Evolutionary conservation across 2,888 invertebrate species (phyloP).

Genomic region (Omphaloscelis lunosa): DNA sequence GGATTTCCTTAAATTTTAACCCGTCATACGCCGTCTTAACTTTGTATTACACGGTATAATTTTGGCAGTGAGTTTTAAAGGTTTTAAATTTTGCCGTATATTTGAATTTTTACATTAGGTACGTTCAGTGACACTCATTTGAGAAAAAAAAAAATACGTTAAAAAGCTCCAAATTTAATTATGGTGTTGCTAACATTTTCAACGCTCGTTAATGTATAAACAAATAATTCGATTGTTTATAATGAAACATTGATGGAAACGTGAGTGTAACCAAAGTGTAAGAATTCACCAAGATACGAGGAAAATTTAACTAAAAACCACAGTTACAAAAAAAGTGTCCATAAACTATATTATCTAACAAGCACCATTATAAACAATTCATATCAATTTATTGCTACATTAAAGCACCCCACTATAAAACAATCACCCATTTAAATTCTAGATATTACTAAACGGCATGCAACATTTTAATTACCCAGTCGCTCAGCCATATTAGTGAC

Average conservation of each 20-base stretch:
- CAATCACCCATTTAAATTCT: constrained; percentile 44
- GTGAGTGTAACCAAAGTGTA: background rate
- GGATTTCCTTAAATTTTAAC: constrained; percentile 59
- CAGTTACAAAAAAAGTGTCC: background rate
- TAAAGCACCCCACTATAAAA: constrained; percentile 33
- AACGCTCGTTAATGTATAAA: background rate
- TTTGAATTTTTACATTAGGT: background rate
- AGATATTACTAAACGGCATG: constrained; percentile 53
- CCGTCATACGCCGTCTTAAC: constrained; percentile 12
- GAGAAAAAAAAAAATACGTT: background rate
- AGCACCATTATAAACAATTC: constrained; percentile 20
- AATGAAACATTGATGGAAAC: background rate
- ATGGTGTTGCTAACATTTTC: background rate
- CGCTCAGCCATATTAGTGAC: constrained; percentile 40
- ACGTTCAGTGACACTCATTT: background rate
- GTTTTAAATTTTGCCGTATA: background rate
- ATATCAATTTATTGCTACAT: constrained; percentile 21
- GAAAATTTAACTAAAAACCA: background rate
- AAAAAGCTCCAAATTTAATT: constrained; percentile 8
- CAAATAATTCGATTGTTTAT: background rate
- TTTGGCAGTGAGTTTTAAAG: constrained; percentile 26
- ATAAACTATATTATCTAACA: constrained; percentile 3
- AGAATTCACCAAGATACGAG: background rate
- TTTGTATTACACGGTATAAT: constrained; percentile 14
- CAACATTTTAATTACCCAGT: constrained; percentile 62